A percentile compares a stretch with the other conserved stretches of the same genome.
These are phyloP conservation scores for Tanytarsus gracilentus DNA, from an alignment of 2,888 invertebrate species.

Conservation along the genomic window DNA sequence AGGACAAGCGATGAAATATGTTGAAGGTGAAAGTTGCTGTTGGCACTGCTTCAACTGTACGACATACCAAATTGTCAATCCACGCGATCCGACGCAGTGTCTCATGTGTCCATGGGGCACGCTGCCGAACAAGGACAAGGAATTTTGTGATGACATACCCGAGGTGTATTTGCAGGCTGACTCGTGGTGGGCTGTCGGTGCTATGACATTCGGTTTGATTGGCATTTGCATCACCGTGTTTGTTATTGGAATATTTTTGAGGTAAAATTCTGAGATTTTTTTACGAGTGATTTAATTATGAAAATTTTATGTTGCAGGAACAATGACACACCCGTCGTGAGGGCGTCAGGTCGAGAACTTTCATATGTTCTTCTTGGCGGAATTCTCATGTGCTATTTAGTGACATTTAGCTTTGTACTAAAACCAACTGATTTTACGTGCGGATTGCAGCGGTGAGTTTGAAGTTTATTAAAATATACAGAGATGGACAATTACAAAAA, in stretches of 20 bases:
- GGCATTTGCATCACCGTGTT: constrained; percentile 76
- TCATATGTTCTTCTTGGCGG: constrained; percentile 86
- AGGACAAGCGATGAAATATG: constrained; percentile 86
- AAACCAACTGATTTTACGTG: constrained; percentile 80
- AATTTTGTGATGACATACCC: constrained; percentile 65
- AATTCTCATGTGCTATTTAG: constrained; percentile 81
- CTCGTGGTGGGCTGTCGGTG: constrained; percentile 87
- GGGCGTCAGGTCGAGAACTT: constrained; percentile 84
- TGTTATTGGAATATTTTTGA: constrained; percentile 70
- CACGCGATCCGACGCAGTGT: constrained; percentile 74
- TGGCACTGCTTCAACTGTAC: constrained; percentile 91
- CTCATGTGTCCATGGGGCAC: constrained; percentile 73
- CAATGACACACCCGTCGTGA: constrained; percentile 94
- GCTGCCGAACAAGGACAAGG: constrained; percentile 67
- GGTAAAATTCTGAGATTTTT: constrained; percentile 35
- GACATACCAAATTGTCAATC: constrained; percentile 78
- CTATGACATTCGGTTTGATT: constrained; percentile 78
- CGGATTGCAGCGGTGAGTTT: constrained; percentile 70
- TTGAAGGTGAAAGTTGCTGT: constrained; percentile 87
- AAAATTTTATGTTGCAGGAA: constrained; percentile 43
- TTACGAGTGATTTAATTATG: not conserved
- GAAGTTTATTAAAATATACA: not conserved
- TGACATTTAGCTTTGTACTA: constrained; percentile 85
- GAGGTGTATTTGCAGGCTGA: constrained; percentile 73
- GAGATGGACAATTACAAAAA: not conserved